Evolutionary conservation across 2,888 invertebrate species (phyloP), one percentile per base, ranked within the genome.

Genomic region (Eurytoma californica): DNA sequence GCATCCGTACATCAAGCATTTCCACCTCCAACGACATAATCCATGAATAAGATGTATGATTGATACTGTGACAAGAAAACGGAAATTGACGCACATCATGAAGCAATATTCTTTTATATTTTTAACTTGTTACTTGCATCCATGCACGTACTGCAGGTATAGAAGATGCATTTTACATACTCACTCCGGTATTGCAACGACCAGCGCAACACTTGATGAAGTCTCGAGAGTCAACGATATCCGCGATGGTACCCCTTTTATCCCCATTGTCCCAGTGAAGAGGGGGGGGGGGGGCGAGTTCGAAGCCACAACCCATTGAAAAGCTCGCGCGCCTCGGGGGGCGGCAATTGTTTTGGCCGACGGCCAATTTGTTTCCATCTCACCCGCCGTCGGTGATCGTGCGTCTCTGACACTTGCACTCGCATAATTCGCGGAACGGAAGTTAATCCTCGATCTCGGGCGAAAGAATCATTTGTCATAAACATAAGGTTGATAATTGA

Each of bases 331-430:
- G 16, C n/a, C 30, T 9, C 66, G 51, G 67, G 58, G 58, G 57
- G 13, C 55, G 77, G 70, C 83, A 82, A 84, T 82, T 84, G 83
- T 84, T 82, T 83, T 84, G 84, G 84, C 80, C 30, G 13, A 57
- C 70, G 16, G 83, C 84, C 84, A 83, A 83, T 82, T 82, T 82
- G 81, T 80, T 82, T 77, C 80, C 73, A 72, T 68, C 77, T 70
- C 60, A 51, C 14, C 57, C 16, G 57, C 60, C 30, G 39, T 39
- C 47, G 13, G 4, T 16, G 57, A 67, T 79, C 73, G 70, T 82
- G 79, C 67, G 65, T 82, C 79, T 80, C 78, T 78, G 79, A 81
- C 81, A 80, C 81, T 78, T 77, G 79, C 82, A 78, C 81, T 60
- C 80, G 82, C 82, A 82, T 82, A 80, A 82, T 72, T 70, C 55